A percentile compares a stretch with the other conserved stretches of the same genome.
phyloP scores from a whole-genome alignment of 2,113 vertebrate species.

The Psittacula cyanocephala region DNA sequence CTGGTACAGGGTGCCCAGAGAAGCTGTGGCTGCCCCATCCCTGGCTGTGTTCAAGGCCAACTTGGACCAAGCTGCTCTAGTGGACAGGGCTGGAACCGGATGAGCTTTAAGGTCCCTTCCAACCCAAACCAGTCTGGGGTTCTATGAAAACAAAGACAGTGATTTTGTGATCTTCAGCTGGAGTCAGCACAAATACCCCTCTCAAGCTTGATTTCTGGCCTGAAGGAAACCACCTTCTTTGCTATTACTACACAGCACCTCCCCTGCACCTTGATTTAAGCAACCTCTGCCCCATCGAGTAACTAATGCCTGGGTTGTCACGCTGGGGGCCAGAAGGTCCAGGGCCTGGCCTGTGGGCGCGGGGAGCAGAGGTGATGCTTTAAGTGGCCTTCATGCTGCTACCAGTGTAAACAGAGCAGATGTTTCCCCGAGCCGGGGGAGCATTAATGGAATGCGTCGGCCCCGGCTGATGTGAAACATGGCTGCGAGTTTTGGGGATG shows the following conservation, averaged over 20 bases:
- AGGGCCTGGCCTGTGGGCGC: background rate
- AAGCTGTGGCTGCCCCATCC: background rate
- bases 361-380: slow-evolving; percentile 20
- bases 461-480: background rate
- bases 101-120: background rate
- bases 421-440: slow-evolving; percentile 1
- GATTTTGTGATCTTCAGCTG: background rate
- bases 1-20: background rate
- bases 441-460: background rate
- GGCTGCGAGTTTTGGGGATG: slow-evolving; percentile 34
- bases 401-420: slow-evolving; percentile 30
- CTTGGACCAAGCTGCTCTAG: background rate
- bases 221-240: background rate
- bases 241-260: background rate
- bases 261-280: background rate
- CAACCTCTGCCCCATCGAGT: background rate
- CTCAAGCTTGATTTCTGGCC: background rate
- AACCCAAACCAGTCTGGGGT: background rate
- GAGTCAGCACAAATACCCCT: background rate
- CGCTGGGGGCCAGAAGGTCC: background rate
- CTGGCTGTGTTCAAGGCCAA: background rate
- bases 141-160: background rate
- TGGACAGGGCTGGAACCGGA: background rate
- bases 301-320: background rate
- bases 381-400: slow-evolving; percentile 20